phyloP scores from a whole-genome alignment of 2,113 vertebrate genomes.

The Xiphophorus couchianus region DNA sequence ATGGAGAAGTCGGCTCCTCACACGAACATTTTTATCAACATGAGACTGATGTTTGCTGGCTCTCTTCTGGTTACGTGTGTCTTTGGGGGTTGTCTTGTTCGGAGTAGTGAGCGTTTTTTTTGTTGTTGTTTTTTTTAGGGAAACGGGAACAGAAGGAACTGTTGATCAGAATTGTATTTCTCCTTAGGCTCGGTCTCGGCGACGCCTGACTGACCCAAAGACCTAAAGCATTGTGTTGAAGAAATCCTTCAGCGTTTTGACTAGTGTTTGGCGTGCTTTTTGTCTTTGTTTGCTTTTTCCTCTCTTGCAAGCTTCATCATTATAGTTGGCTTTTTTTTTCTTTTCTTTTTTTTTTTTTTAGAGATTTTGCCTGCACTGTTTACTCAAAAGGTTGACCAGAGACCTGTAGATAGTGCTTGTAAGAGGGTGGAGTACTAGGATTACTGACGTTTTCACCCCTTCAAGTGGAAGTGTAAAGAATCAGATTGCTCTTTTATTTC shows the following conservation, averaged over 20 bases:
- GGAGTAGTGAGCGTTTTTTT: slow-evolving; percentile 24
- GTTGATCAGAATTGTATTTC: slow-evolving; percentile 43
- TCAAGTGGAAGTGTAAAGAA: slow-evolving; percentile 27
- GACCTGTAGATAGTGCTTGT: slow-evolving; percentile 38
- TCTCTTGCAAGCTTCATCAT: slow-evolving; percentile 44
- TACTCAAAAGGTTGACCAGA: slow-evolving; percentile 35
- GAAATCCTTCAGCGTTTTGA: slow-evolving; percentile 43
- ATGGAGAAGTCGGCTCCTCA: slow-evolving; percentile 31
- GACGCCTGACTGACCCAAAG: slow-evolving; percentile 55
- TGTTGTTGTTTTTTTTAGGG: neutral
- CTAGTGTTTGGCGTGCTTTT: slow-evolving; percentile 36
- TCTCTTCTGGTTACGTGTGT: slow-evolving; percentile 66
- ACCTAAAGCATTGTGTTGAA: slow-evolving; percentile 39
- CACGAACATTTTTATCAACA: slow-evolving; percentile 51
- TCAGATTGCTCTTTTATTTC: slow-evolving; percentile 34
- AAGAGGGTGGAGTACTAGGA: slow-evolving; percentile 41
- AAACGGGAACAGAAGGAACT: slow-evolving; percentile 30
- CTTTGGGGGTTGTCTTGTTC: slow-evolving; percentile 47
- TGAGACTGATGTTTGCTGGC: slow-evolving; percentile 62
- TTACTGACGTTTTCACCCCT: slow-evolving; percentile 10
- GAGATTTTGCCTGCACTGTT: slow-evolving; percentile 48
- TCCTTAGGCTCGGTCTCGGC: slow-evolving; percentile 36
- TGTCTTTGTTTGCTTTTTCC: slow-evolving; percentile 50
- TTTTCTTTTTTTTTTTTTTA: slow-evolving; percentile 30
- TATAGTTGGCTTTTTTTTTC: slow-evolving; percentile 22